A percentile compares a stretch with the other conserved stretches of the same genome.
phyloP scores from a whole-genome alignment of 2,888 invertebrate species.

The Piscicola geometra region DNA sequence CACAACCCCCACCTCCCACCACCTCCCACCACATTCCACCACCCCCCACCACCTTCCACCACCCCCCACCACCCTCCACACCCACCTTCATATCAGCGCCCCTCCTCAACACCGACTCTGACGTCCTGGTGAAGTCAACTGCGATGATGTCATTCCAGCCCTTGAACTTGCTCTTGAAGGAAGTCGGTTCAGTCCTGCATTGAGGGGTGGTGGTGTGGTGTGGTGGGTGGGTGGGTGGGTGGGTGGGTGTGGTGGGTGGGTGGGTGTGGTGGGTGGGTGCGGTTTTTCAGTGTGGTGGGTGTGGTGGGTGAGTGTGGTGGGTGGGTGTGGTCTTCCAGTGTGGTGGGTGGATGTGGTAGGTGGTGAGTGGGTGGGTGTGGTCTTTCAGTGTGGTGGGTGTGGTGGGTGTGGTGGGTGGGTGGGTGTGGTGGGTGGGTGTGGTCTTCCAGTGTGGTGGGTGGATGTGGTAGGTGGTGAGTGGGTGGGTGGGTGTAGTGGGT shows the following conservation, averaged over 20 bases:
- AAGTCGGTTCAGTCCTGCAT: constrained; percentile 58
- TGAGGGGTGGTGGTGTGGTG: not conserved
- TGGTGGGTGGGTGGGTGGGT: too few species aligned
- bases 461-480: too few species aligned
- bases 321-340: too few species aligned
- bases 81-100: constrained; percentile 79
- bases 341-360: too few species aligned
- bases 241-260: not conserved
- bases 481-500: too few species aligned
- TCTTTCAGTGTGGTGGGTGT: not conserved
- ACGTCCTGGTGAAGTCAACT: constrained; percentile 95
- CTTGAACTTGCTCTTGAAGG: constrained; percentile 91
- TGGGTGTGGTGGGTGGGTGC: not conserved
- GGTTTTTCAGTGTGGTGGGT: not conserved
- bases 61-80: not conserved
- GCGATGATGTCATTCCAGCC: constrained; percentile 98
- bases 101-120: constrained; percentile 89
- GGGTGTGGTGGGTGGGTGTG: too few species aligned
- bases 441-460: too few species aligned
- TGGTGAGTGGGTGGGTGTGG: too few species aligned
- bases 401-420: too few species aligned
- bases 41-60: too few species aligned
- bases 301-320: not conserved
- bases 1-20: too few species aligned
- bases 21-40: too few species aligned